phyloP scores from a whole-genome alignment of 2,888 invertebrate species.

The Eupithecia abbreviata region DNA sequence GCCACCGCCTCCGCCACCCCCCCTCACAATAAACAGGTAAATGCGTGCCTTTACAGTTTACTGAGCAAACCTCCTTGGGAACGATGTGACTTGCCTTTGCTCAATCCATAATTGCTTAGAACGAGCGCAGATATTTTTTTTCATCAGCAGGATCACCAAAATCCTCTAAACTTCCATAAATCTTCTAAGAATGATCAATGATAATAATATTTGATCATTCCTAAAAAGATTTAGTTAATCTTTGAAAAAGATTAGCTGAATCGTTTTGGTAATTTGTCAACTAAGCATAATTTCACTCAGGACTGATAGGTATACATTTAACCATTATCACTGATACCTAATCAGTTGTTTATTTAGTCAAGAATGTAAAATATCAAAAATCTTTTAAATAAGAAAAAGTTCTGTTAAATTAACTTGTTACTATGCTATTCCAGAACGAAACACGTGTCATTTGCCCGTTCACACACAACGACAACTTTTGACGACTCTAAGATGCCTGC shows the following conservation, averaged over 20 bases:
- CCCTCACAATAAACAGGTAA: slow-evolving; percentile 81
- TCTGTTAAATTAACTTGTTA: background rate
- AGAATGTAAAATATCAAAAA: background rate
- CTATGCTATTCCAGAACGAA: slow-evolving; percentile 86
- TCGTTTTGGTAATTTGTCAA: too few species aligned
- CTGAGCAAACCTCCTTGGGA: background rate
- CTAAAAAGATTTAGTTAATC: too few species aligned
- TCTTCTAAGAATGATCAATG: too few species aligned
- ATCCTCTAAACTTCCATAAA: too few species aligned
- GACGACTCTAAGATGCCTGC: slow-evolving; percentile 87
- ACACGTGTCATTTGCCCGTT: slow-evolving; percentile 95
- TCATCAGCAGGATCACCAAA: too few species aligned
- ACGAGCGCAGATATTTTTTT: too few species aligned
- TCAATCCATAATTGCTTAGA: background rate
- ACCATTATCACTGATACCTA: background rate
- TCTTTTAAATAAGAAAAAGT: background rate
- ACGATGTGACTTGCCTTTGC: background rate
- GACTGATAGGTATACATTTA: too few species aligned
- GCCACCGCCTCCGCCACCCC: slow-evolving; percentile 85
- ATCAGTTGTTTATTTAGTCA: background rate
- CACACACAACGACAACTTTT: slow-evolving; percentile 93
- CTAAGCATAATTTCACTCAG: too few species aligned
- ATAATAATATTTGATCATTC: too few species aligned
- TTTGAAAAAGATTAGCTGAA: too few species aligned
- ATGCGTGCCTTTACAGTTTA: slow-evolving; percentile 26